A percentile compares a stretch with the other conserved stretches of the same genome.
Conservation (phyloP, 2,888 invertebrate genomes). For the Ophioninae sp. region DNA sequence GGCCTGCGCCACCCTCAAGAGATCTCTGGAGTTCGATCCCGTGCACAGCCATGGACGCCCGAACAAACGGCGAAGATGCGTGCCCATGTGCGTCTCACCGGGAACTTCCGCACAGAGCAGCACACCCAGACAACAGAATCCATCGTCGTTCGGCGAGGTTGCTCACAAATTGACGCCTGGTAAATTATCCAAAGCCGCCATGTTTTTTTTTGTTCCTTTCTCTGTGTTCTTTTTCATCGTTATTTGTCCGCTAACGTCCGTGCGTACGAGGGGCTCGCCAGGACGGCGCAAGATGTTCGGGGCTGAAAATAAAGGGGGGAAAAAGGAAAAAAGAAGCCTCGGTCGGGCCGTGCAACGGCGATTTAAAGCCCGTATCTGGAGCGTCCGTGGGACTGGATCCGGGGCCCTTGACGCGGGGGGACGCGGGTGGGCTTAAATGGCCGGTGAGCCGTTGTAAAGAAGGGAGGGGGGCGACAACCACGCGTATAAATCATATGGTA, state of each 20-base stretch:
- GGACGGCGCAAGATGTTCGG: too few species aligned
- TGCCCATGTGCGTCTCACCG: slow-evolving; percentile 90
- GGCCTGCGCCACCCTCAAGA: slow-evolving; percentile 99
- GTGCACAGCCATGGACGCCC: slow-evolving; percentile 91
- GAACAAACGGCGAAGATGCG: slow-evolving; percentile 94
- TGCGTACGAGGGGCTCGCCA: neutral
- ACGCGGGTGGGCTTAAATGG: slow-evolving; percentile 44
- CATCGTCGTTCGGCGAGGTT: slow-evolving; percentile 92
- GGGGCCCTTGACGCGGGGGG: slow-evolving; percentile 46
- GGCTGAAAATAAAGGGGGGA: neutral
- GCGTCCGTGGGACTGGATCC: slow-evolving; percentile 51
- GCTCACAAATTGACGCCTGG: slow-evolving; percentile 94
- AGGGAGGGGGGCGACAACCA: slow-evolving; percentile 60
- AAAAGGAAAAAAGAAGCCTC: neutral
- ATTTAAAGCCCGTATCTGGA: slow-evolving; percentile 75
- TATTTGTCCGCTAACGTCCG: neutral
- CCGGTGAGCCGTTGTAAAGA: slow-evolving; percentile 6
- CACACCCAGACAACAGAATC: slow-evolving; percentile 80
- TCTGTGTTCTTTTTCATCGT: slow-evolving; percentile 10
- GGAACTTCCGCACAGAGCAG: slow-evolving; percentile 77
- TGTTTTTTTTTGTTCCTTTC: slow-evolving; percentile 67
- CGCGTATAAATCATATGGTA: slow-evolving; percentile 79
- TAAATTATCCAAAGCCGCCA: slow-evolving; percentile 82
- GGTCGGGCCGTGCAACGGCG: slow-evolving; percentile 56
- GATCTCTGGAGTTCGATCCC: slow-evolving; percentile 97